These are phyloP conservation scores for Ovis aries DNA, from an alignment of 2,113 vertebrate species.

Conservation along the genomic window DNA sequence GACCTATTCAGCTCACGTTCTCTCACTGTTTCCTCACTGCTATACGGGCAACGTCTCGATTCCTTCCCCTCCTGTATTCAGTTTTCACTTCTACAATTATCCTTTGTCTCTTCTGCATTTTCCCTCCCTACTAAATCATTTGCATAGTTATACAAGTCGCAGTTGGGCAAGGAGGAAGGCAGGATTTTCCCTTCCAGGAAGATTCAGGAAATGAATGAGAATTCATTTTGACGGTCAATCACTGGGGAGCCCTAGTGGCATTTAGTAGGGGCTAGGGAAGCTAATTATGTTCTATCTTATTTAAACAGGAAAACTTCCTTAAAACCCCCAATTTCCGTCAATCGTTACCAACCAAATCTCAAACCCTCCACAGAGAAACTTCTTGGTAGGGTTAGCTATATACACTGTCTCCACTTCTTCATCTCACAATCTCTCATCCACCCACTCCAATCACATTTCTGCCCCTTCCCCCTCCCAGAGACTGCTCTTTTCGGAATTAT, in stretches of 20 bases:
- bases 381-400: background rate
- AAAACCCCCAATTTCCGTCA: background rate
- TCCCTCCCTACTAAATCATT: background rate
- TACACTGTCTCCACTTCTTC: background rate
- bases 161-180: background rate
- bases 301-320: background rate
- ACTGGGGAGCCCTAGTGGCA: background rate
- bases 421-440: background rate
- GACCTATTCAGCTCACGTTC: background rate
- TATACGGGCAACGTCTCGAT: background rate
- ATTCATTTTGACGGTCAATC: background rate
- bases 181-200: background rate
- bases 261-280: background rate
- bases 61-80: background rate
- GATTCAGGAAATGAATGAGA: background rate
- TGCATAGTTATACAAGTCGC: background rate
- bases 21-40: background rate
- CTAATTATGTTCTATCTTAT: background rate
- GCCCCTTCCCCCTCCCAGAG: background rate
- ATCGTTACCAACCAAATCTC: background rate
- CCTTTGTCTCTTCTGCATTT: background rate
- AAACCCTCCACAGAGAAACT: background rate
- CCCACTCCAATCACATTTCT: background rate
- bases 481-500: background rate
- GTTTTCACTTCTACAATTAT: background rate